Conservation (phyloP, 2,888 invertebrate species). For the Caenorhabditis virilis region DNA sequence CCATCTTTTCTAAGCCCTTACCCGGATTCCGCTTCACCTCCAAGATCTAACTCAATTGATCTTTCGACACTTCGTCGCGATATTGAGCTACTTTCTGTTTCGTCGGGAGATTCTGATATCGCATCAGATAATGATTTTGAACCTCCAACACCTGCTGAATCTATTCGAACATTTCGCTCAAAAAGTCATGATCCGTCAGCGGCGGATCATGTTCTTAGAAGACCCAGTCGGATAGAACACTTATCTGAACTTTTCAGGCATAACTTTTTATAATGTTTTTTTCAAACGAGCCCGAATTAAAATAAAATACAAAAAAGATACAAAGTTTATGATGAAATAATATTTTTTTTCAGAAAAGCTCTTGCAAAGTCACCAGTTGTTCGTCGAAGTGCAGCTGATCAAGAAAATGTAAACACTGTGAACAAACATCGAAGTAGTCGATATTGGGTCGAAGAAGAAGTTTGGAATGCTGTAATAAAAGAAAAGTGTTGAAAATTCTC, state of each 20-base stretch:
- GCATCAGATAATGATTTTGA: conserved; percentile 59
- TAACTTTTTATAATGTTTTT: too few species aligned
- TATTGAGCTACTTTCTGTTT: conserved; percentile 63
- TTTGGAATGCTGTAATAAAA: conserved; percentile 15
- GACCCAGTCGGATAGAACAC: conserved; percentile 66
- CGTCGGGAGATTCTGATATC: conserved; percentile 59
- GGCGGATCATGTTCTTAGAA: conserved; percentile 55
- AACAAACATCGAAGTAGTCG: conserved; percentile 66
- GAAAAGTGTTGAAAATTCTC: background rate
- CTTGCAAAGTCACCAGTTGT: conserved; percentile 67
- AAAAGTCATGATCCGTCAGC: conserved; percentile 63
- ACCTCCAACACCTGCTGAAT: conserved; percentile 64
- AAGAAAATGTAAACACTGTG: conserved; percentile 54
- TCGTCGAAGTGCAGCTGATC: conserved; percentile 64
- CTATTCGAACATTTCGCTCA: conserved; percentile 62
- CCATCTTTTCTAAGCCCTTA: conserved; percentile 46
- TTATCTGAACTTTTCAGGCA: conserved; percentile 66
- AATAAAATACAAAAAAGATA: background rate
- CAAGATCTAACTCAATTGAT: conserved; percentile 66
- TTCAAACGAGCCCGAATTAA: background rate
- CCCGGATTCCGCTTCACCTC: conserved; percentile 55
- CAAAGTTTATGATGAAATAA: background rate
- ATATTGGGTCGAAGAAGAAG: conserved; percentile 67
- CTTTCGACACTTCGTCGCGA: conserved; percentile 64
- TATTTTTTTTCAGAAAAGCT: conserved; percentile 61